A percentile compares a stretch with the other conserved stretches of the same genome.
phyloP scores from a whole-genome alignment of 64 coral and sea anemone genomes.

The Stichodactyla mertensii region DNA sequence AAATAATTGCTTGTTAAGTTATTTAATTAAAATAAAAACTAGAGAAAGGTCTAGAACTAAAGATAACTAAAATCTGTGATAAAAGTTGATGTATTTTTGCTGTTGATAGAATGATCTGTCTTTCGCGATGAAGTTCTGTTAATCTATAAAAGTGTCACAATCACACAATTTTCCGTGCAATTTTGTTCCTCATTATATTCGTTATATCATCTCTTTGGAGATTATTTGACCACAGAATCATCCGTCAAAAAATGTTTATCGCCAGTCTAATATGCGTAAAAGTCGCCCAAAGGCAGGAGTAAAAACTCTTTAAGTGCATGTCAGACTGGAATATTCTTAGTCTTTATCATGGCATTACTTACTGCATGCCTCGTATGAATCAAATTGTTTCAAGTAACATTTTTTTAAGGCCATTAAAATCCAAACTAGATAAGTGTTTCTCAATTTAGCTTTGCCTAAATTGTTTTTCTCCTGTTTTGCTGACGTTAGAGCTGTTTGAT shows the following conservation, averaged over 20 bases:
- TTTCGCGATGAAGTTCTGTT: not conserved
- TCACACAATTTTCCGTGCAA: not conserved
- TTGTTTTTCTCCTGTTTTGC: not conserved
- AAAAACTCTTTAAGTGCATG: not conserved
- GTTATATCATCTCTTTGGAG: not conserved
- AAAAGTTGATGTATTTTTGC: not conserved
- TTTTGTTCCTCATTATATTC: not conserved
- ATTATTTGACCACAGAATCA: not conserved
- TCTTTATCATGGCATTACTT: not conserved
- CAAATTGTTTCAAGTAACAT: constrained; percentile 21
- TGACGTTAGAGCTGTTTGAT: not conserved
- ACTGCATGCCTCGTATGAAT: not conserved
- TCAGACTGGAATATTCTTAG: not conserved
- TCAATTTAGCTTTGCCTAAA: not conserved
- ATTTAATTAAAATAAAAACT: not conserved
- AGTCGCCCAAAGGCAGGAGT: not conserved
- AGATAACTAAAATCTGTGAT: not conserved
- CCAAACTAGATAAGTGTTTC: constrained; percentile 21
- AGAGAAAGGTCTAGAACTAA: not conserved
- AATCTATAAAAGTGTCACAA: not conserved
- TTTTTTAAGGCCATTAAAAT: constrained; percentile 23
- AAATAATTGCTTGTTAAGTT: not conserved
- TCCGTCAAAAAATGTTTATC: not conserved
- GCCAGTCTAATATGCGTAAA: not conserved
- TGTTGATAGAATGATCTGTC: not conserved